A percentile compares a stretch with the other conserved stretches of the same genome.
phyloP scores from a whole-genome alignment of 2,113 vertebrate genomes.

The Malurus elegans region DNA sequence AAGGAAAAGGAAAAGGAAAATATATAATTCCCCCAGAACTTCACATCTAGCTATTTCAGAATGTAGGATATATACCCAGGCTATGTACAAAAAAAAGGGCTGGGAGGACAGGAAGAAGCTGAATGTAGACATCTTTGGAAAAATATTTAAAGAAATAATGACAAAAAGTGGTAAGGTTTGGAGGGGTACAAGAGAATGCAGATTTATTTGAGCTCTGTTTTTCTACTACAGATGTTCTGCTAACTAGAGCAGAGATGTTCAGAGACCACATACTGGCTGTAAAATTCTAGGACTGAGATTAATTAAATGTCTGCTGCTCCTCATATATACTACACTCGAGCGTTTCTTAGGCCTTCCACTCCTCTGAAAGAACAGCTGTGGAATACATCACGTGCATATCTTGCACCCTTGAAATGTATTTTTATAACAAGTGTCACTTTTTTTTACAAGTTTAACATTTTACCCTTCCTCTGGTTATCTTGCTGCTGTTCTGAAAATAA shows the following conservation, averaged over 20 bases:
- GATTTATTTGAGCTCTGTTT: slow-evolving; percentile 46
- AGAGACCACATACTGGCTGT: slow-evolving; percentile 54
- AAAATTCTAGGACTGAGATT: slow-evolving; percentile 47
- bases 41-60: not conserved
- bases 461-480: slow-evolving; percentile 55
- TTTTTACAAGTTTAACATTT: slow-evolving; percentile 48
- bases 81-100: not conserved
- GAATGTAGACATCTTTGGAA: slow-evolving; percentile 4
- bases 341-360: slow-evolving; percentile 32
- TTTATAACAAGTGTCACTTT: slow-evolving; percentile 46
- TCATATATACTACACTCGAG: slow-evolving; percentile 16
- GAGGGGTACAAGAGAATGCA: not conserved
- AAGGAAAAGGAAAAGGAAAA: not conserved
- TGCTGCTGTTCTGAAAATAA: slow-evolving; percentile 42
- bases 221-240: slow-evolving; percentile 51
- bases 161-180: slow-evolving; percentile 5
- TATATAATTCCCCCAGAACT: not conserved
- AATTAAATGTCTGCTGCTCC: slow-evolving; percentile 60
- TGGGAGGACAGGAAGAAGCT: not conserved
- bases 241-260: slow-evolving; percentile 44
- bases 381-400: slow-evolving; percentile 28
- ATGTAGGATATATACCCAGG: not conserved
- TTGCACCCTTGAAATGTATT: slow-evolving; percentile 25
- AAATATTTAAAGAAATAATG: slow-evolving; percentile 37
- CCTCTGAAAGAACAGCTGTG: slow-evolving; percentile 55